Evolutionary conservation across 1,140 invertebrate genomes (phyloP).

Genomic region (Lordiphosa collinella): DNA sequence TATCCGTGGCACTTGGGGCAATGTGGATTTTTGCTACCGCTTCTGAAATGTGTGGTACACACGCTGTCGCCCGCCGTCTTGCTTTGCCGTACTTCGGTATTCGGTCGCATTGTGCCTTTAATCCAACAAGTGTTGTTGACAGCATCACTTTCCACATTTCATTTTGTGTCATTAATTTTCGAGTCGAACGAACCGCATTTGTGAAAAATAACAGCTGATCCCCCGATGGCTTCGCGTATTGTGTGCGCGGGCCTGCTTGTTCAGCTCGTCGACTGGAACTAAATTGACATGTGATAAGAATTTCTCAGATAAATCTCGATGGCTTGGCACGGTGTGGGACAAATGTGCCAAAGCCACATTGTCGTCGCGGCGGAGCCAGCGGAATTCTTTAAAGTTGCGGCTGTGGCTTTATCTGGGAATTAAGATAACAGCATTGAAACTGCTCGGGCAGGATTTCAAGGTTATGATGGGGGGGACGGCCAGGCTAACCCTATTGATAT

Average conservation of each 20-base stretch:
- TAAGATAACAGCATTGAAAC: slow-evolving; percentile 9
- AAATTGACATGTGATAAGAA: slow-evolving; percentile 70
- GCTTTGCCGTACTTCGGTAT: not conserved
- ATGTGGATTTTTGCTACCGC: not conserved
- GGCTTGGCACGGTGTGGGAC: slow-evolving; percentile 7
- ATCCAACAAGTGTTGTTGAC: slow-evolving; percentile 73
- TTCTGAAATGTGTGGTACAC: not conserved
- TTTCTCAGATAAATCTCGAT: slow-evolving; percentile 54
- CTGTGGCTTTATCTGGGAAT: slow-evolving; percentile 4
- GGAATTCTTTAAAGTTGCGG: slow-evolving; percentile 8
- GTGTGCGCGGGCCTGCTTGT: slow-evolving; percentile 36
- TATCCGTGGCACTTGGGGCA: not conserved
- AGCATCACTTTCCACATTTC: slow-evolving; percentile 71
- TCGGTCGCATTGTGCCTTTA: slow-evolving; percentile 24
- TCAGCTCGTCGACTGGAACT: slow-evolving; percentile 59
- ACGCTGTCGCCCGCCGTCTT: not conserved
- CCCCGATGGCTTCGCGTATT: slow-evolving; percentile 39
- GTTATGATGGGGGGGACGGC: not conserved
- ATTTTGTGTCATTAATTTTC: slow-evolving; percentile 73
- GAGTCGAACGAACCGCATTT: slow-evolving; percentile 56
- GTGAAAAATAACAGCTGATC: slow-evolving; percentile 75
- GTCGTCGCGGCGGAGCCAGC: slow-evolving; percentile 4
- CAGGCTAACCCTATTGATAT: slow-evolving; percentile 11
- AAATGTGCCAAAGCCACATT: slow-evolving; percentile 8
- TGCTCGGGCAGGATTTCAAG: not conserved